Base-by-base conservation (phyloP, 2,797 vertebrate genomes). In the Peromyscus attwateri region DNA sequence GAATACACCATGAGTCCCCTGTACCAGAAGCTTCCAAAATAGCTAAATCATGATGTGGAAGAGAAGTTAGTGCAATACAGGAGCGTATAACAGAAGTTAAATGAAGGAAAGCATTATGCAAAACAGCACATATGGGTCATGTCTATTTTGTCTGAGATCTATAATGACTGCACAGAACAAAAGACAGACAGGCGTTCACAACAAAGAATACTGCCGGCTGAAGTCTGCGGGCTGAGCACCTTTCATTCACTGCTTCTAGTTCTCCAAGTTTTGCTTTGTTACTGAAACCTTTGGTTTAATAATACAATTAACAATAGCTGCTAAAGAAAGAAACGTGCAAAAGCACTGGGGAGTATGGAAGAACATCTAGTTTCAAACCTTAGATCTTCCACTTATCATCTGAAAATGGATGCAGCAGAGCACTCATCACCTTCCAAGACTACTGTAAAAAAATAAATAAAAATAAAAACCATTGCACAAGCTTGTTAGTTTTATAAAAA, bases 81-180 rank as follows among this genome's bases (percentile, higher is more conserved):
- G 0, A 52, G 16, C 19, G 0, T 66, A 76, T 43, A 85, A 85
- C 40, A 89, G n/a, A 84, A 60, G 27, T 91, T 79, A 66, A 85
- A 34, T 73, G 25, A 76, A 16, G 29, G 71, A 82, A 94, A 97
- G 81, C 25, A 85, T 62, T 77, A 80, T 75, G 57, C 17, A 87
- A 87, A 79, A 64, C 68, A 84, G 19, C 64, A 82, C 21, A 75
- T 43, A 68, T 29, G 10, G 17, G 71, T 46, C 43, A 55, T 70
- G 8, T 93, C 14, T 68, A 40, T 95, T 94, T 89, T 89, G 37
- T 62, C 66, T 71, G 83, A 92, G 57, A 83, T 80, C 16, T 64
- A 46, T 68, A 81, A 83, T 64, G n/a, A 94, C 91, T 73, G 8
- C 66, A 91, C 3, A 83, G 70, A 92, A 73, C n/a, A 37, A 84